Evolutionary conservation across 2,888 invertebrate genomes (phyloP).

Genomic region (Megalurothrips usitatus): DNA sequence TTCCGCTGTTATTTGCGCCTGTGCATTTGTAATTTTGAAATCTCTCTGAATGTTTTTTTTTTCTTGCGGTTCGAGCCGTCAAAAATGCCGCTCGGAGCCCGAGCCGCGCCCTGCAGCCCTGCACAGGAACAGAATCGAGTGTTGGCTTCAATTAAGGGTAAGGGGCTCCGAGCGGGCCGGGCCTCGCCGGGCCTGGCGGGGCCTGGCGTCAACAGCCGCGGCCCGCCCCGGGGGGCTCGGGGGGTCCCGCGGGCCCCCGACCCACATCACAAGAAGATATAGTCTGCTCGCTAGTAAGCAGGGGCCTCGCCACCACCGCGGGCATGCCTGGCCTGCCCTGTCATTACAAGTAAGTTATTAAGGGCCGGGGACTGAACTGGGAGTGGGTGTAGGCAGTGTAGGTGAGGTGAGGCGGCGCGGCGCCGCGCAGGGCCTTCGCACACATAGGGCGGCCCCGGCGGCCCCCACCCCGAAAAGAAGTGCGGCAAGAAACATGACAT

Average conservation of each 20-base stretch:
- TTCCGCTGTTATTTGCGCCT: too few species aligned
- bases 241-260: not conserved
- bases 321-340: not conserved
- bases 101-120: not conserved
- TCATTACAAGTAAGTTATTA: slow-evolving; percentile 27
- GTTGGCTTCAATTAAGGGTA: too few species aligned
- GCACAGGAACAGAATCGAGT: not conserved
- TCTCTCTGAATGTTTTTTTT: not conserved
- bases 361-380: not conserved
- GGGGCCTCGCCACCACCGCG: not conserved
- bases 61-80: not conserved
- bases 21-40: too few species aligned
- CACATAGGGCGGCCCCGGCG: too few species aligned
- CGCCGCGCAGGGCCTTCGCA: not conserved
- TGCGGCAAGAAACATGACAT: not conserved
- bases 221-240: too few species aligned
- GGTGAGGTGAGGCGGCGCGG: not conserved
- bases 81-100: not conserved
- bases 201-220: not conserved
- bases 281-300: not conserved
- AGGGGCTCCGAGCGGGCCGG: not conserved
- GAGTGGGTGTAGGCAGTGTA: not conserved
- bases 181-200: not conserved
- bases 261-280: slow-evolving; percentile 24
- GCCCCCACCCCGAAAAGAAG: too few species aligned